Percentiles rank a stretch among this genome's conserved stretches.
Conservation (phyloP, 2,888 invertebrate genomes). For the Mythimna albipuncta region DNA sequence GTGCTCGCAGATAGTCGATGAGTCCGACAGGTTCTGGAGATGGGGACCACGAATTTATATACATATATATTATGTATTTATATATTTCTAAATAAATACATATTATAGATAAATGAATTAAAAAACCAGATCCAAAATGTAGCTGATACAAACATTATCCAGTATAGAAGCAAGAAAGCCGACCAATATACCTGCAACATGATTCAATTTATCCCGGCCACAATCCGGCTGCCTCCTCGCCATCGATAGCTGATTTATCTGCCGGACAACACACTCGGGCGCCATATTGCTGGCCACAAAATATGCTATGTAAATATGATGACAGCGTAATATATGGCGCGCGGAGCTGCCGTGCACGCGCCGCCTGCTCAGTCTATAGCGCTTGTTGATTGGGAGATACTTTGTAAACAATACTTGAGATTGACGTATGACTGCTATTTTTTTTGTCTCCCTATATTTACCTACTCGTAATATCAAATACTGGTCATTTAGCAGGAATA, state of each 20-base stretch:
- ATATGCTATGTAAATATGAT: slow-evolving; percentile 76
- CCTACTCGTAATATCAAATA: not conserved
- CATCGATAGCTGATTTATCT: slow-evolving; percentile 71
- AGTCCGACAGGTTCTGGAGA: too few species aligned
- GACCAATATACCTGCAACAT: slow-evolving; percentile 31
- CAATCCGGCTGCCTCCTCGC: slow-evolving; percentile 21
- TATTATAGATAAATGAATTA: too few species aligned
- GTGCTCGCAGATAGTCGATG: too few species aligned
- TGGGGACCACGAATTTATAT: too few species aligned
- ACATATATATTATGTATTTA: too few species aligned
- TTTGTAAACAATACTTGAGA: slow-evolving; percentile 50
- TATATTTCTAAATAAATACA: too few species aligned
- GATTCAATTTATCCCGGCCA: slow-evolving; percentile 15
- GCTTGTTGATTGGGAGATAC: slow-evolving; percentile 53
- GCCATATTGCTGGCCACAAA: slow-evolving; percentile 68
- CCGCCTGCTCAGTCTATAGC: slow-evolving; percentile 11
- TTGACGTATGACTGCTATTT: slow-evolving; percentile 40
- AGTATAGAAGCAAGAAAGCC: not conserved
- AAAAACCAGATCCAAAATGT: not conserved
- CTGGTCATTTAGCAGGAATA: too few species aligned
- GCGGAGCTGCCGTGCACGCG: slow-evolving; percentile 18
- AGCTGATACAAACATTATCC: not conserved
- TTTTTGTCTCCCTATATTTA: slow-evolving; percentile 20
- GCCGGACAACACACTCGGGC: slow-evolving; percentile 66
- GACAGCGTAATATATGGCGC: slow-evolving; percentile 67